Conservation (phyloP, 1,140 invertebrate species). For the Heliothis subflexa region DNA sequence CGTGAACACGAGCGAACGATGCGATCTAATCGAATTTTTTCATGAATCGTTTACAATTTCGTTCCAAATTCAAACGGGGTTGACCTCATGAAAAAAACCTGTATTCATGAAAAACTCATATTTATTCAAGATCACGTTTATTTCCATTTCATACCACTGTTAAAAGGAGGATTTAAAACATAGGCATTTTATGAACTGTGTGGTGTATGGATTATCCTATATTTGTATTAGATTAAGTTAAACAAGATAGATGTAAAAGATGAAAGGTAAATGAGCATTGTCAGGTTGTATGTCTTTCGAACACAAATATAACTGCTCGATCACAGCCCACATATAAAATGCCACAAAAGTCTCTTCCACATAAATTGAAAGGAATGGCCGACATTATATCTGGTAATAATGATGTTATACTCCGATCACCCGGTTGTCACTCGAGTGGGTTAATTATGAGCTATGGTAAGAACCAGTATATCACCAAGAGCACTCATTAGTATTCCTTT, state of each 20-base stretch:
- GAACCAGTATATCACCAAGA: neutral
- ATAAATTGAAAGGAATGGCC: neutral
- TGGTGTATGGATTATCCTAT: neutral
- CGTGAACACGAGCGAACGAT: slow-evolving; percentile 52
- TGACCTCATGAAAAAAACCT: slow-evolving; percentile 30
- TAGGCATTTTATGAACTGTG: neutral
- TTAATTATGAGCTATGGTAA: slow-evolving; percentile 4
- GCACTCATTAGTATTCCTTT: neutral
- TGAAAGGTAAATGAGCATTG: neutral
- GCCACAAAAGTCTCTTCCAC: neutral
- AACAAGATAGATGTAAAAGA: neutral
- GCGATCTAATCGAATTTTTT: slow-evolving; percentile 52
- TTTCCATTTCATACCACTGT: slow-evolving; percentile 24
- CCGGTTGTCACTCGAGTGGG: neutral
- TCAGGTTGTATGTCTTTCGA: neutral
- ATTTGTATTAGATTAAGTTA: neutral
- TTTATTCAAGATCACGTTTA: slow-evolving; percentile 47
- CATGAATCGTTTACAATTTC: slow-evolving; percentile 54
- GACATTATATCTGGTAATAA: neutral
- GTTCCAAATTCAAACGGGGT: slow-evolving; percentile 41
- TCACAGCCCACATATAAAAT: neutral
- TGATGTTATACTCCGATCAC: neutral
- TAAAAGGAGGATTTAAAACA: slow-evolving; percentile 17
- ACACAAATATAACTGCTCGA: neutral
- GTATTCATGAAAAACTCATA: slow-evolving; percentile 50